Base-by-base conservation (phyloP, 2,888 invertebrate genomes). In the Metacarcinus magister region DNA sequence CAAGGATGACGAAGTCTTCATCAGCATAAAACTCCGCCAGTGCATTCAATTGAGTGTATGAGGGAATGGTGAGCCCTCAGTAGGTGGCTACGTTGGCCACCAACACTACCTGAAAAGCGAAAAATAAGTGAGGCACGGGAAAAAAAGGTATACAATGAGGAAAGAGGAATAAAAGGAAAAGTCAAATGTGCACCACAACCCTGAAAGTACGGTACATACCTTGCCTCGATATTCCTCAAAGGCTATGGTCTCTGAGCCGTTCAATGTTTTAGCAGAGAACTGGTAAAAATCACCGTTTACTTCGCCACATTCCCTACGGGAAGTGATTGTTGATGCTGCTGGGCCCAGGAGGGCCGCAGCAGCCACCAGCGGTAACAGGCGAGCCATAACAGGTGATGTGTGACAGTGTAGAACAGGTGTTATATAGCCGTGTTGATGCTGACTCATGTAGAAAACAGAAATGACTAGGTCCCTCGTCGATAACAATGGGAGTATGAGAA, bases 41-140 rank as follows among this genome's bases (percentile, higher is more conserved):
- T 98, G 98, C 98, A 98, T 98, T 98, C 97, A 98, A 97, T 97
- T 97, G 97, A 96, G 97, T 97, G 97, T 98, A 98, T 97, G 98
- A 97, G 97, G 97, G 98, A 97, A 97, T 97, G 94, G 98, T 98
- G 96, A 97, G 97, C 46, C 97, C 97, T 98, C 98, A 98, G 97
- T 97, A 98, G 96, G 98, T 98, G 67, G 98, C 98, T 82, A 98
- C 98, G 97, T 98, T 98, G 95, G 97, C 97, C 7, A 98, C 97
- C 96, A 98, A 97, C 93, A 98, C 97, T 43, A 97, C 97, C 97
- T 97, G 96, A 23, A 46, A 23, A 43, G n/a, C n/a, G 39, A 39
- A 60, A 19, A 16, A 23, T 67, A 75, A 75, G 39, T 32, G 23
- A 92, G n/a, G n/a, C 75, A 28, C 46, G 13, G 13, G 28, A 39